Percentiles rank a stretch among this genome's conserved stretches.
phyloP scores from a whole-genome alignment of 2,113 vertebrate species.

The Oceanites oceanicus region DNA sequence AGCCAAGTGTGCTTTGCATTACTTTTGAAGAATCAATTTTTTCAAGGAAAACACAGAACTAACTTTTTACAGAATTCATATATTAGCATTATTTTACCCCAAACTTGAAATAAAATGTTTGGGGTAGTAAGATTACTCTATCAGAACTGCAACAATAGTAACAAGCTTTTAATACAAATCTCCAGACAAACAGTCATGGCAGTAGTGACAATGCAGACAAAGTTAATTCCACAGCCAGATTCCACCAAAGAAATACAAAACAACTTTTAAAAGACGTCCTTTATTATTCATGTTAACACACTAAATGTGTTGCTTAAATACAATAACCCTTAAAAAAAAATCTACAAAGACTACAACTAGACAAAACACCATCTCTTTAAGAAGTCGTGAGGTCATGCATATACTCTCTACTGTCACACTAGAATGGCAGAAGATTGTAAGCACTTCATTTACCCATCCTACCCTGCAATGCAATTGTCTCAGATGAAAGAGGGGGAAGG shows the following conservation, averaged over 20 bases:
- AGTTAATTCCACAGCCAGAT: constrained; percentile 80
- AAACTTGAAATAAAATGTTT: constrained; percentile 45
- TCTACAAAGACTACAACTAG: constrained; percentile 76
- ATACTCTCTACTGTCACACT: constrained; percentile 69
- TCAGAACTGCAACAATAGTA: constrained; percentile 76
- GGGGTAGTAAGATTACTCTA: constrained; percentile 70
- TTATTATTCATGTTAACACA: constrained; percentile 72
- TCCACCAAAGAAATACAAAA: constrained; percentile 79
- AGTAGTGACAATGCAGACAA: constrained; percentile 78
- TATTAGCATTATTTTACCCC: constrained; percentile 69
- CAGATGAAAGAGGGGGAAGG: constrained; percentile 66
- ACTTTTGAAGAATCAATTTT: constrained; percentile 75
- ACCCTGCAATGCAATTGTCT: constrained; percentile 75
- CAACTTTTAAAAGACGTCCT: constrained; percentile 75
- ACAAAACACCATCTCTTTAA: constrained; percentile 75
- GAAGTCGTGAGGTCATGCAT: constrained; percentile 75
- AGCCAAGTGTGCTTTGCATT: constrained; percentile 77
- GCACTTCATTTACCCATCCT: constrained; percentile 70
- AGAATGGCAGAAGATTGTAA: constrained; percentile 67
- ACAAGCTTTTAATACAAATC: constrained; percentile 75
- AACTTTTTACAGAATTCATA: constrained; percentile 72
- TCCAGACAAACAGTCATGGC: constrained; percentile 78
- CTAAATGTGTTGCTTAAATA: constrained; percentile 71
- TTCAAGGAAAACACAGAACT: constrained; percentile 74
- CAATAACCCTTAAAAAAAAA: constrained; percentile 66